Evolutionary conservation across 1,140 invertebrate species (phyloP), one percentile per base, ranked within the genome.

Genomic region (Nasonia giraulti): DNA sequence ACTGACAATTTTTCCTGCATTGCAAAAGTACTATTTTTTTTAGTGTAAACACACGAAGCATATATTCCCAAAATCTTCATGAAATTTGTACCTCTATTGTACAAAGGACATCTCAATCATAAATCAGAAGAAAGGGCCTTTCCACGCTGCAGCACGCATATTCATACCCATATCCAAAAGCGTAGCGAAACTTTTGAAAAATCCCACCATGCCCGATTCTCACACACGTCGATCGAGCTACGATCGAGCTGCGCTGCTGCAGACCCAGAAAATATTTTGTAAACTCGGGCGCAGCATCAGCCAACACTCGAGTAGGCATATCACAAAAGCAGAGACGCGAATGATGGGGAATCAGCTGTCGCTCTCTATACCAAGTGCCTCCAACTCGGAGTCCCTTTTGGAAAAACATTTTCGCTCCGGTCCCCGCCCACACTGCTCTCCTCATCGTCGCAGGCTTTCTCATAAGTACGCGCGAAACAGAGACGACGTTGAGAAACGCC

Each of bases 181-280:
- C 50, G 50, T 17, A 55, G 12, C 50, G 50, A 55, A 55, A 55
- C 17, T 55, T 55, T 17, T 17, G 1, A 55, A 55, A 55, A 2
- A 55, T 55, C 50, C 14, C 50, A 55, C 1, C 40, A 12, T 50
- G 14, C 14, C 47, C 14, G 2, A 50, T 17, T 50, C 47, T 14
- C 47, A 50, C 47, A 50, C 47, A 17, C 55, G 20, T 7, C 14
- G 14, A 62, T 62, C 17, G 55, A 62, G 14, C 55, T 20, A 62
- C 4, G 3, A 20, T 17, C 14, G 14, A 3, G 20, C 55, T 7
- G 17, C 55, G 55, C 55, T 17, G 2, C 50, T 0, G 50, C 1
- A 14, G 40, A 76, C 62, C 82, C 82, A 71, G 85, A 80, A 90
- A 89, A 89, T 89, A 89, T 90, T 62, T 89, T 88, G 89, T 89